phyloP scores from a whole-genome alignment of 35 echinoderm and acorn worm species.

The Lytechinus variegatus region DNA sequence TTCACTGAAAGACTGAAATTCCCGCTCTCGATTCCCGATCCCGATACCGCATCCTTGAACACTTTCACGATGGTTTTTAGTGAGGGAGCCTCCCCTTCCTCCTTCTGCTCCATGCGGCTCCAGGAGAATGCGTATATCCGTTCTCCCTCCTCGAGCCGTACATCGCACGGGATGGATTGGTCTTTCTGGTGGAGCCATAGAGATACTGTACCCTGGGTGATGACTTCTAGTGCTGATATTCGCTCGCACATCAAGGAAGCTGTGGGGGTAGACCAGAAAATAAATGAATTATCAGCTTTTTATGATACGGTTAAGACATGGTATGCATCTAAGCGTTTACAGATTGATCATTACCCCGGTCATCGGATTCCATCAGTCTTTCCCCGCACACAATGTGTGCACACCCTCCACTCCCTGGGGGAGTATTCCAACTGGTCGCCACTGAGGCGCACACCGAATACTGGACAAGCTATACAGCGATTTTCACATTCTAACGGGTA shows the following conservation, averaged over 20 bases:
- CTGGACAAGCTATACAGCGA: no score
- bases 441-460: no score
- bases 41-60: not conserved
- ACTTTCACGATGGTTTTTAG: not conserved
- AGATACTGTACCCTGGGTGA: not conserved
- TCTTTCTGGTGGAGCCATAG: not conserved
- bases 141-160: not conserved
- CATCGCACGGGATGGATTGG: slow-evolving; percentile 23
- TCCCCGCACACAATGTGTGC: no score
- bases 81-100: not conserved
- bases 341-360: no score
- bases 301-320: no score
- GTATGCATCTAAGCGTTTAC: no score
- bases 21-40: not conserved
- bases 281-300: no score
- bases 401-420: no score
- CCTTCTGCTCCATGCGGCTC: not conserved
- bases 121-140: not conserved
- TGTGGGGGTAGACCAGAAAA: not conserved
- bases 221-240: slow-evolving; percentile 12
- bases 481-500: no score
- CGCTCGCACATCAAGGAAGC: slow-evolving; percentile 31
- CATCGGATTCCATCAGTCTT: no score
- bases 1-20: slow-evolving; percentile 37
- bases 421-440: no score